Evolutionary conservation across 2,797 vertebrate species (phyloP).

Genomic region (Urocyon cinereoargenteus): DNA sequence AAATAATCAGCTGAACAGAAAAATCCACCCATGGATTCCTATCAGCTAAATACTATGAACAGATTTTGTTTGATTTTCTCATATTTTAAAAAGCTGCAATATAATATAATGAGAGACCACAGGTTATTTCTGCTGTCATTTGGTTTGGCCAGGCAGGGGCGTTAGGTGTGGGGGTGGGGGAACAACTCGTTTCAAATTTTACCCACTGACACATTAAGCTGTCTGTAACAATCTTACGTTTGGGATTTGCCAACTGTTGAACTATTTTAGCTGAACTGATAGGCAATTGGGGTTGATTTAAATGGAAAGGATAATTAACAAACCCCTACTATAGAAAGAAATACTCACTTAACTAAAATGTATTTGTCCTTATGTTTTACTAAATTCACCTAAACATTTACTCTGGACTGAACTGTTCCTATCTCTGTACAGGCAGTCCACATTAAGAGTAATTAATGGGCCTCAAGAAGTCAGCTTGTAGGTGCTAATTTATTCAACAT

Average conservation of each 20-base stretch:
- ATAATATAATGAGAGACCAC: slow-evolving; percentile 85
- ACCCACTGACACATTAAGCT: slow-evolving; percentile 84
- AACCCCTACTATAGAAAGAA: slow-evolving; percentile 82
- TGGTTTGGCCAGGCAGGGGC: slow-evolving; percentile 54
- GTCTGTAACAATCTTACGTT: slow-evolving; percentile 82
- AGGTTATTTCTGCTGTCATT: slow-evolving; percentile 78
- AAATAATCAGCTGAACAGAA: slow-evolving; percentile 77
- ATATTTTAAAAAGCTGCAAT: slow-evolving; percentile 87
- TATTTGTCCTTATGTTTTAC: slow-evolving; percentile 80
- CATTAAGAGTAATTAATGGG: slow-evolving; percentile 59
- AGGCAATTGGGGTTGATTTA: slow-evolving; percentile 77
- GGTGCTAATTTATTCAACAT: slow-evolving; percentile 79
- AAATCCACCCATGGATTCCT: slow-evolving; percentile 67
- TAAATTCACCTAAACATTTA: slow-evolving; percentile 76
- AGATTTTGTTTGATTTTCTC: slow-evolving; percentile 81
- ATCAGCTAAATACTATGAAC: slow-evolving; percentile 76
- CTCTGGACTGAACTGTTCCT: slow-evolving; percentile 76
- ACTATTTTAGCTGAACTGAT: slow-evolving; percentile 75
- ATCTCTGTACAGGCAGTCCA: slow-evolving; percentile 69
- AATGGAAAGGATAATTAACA: slow-evolving; percentile 83
- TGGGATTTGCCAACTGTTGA: slow-evolving; percentile 71
- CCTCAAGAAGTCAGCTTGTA: slow-evolving; percentile 65
- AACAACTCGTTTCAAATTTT: slow-evolving; percentile 84
- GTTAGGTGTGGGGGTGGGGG: background rate
- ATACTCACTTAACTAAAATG: slow-evolving; percentile 81